These are phyloP conservation scores for Amniataba percoides DNA, from an alignment of 2,797 vertebrate genomes.

Conservation along the genomic window DNA sequence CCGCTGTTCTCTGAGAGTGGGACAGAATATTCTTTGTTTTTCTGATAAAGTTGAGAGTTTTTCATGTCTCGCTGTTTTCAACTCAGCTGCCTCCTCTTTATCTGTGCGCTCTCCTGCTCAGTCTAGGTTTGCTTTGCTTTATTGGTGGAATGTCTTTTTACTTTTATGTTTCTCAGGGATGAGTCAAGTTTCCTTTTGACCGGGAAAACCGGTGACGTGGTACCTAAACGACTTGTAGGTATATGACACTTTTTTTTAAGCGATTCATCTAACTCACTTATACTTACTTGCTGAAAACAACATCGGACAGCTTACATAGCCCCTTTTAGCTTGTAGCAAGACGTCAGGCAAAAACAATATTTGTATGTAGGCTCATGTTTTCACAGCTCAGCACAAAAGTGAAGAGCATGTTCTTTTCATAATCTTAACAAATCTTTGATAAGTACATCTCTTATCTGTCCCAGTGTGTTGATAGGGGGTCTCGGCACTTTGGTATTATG, in stretches of 20 bases:
- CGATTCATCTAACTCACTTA: neutral
- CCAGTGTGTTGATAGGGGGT: neutral
- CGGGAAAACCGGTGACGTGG: neutral
- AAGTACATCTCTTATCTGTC: constrained; percentile 5
- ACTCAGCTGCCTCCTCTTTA: constrained; percentile 11
- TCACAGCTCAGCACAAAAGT: neutral
- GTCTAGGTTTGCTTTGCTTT: constrained; percentile 28
- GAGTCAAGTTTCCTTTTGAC: neutral
- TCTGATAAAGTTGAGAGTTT: constrained; percentile 19
- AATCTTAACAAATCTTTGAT: constrained; percentile 6
- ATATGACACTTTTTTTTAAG: neutral
- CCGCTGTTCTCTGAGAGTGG: constrained; percentile 9
- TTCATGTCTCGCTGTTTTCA: constrained; percentile 6
- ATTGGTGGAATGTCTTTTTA: neutral
- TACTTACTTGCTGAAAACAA: constrained; percentile 4
- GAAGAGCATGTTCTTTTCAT: neutral
- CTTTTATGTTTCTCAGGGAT: neutral
- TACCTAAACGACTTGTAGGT: neutral
- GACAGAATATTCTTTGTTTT: constrained; percentile 55
- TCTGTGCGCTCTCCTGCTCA: neutral
- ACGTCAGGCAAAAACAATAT: constrained; percentile 2
- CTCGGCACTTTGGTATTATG: neutral
- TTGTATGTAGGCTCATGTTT: neutral
- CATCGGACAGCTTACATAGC: constrained; percentile 7
- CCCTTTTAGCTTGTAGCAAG: constrained; percentile 1